Conservation (phyloP, 2,797 vertebrate species). For the Poliocrania exsul region DNA sequence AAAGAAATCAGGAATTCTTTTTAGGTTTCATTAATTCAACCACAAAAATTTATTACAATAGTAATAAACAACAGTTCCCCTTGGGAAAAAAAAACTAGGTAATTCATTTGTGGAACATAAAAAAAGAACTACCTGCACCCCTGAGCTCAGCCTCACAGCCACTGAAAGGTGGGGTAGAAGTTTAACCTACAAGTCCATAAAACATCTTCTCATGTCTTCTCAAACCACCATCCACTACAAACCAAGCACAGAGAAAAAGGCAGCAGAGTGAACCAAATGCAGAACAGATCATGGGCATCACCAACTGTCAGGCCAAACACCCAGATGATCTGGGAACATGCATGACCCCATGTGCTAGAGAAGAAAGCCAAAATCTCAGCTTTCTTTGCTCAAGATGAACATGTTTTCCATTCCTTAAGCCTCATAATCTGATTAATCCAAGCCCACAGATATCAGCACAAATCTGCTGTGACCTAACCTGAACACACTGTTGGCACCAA, state of each 20-base stretch:
- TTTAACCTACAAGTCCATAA: not conserved
- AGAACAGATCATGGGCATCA: not conserved
- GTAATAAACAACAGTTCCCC: not conserved
- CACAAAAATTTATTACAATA: not conserved
- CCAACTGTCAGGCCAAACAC: not conserved
- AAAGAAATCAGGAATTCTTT: not conserved
- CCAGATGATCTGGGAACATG: not conserved
- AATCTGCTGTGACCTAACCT: not conserved
- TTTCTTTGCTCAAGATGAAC: not conserved
- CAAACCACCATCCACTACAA: not conserved
- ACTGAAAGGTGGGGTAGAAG: not conserved
- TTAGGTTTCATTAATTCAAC: not conserved
- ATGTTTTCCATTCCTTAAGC: not conserved
- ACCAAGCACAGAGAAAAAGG: not conserved
- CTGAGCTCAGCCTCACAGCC: not conserved
- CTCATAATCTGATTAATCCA: not conserved
- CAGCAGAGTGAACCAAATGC: not conserved
- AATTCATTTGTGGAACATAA: not conserved
- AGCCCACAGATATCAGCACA: not conserved
- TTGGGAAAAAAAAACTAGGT: not conserved
- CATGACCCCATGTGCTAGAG: not conserved
- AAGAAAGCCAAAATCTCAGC: not conserved
- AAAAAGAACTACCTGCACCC: not conserved
- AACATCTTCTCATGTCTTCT: not conserved
- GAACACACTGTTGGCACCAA: not conserved